Evolutionary conservation across 2,113 vertebrate genomes (phyloP).

Genomic region (Isichthys henryi): DNA sequence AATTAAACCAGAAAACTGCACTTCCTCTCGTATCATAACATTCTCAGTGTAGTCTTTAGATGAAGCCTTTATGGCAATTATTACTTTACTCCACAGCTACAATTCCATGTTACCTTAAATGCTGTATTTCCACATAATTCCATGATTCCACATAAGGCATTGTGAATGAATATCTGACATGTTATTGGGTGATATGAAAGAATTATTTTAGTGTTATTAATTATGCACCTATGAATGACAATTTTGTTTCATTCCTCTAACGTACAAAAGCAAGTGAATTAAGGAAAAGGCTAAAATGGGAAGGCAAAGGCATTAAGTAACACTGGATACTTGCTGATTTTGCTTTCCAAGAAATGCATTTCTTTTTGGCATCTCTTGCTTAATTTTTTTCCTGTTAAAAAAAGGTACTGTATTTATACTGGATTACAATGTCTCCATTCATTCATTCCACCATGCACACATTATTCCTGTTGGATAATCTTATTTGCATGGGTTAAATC

Average conservation of each 20-base stretch:
- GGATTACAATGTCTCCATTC: conserved; percentile 45
- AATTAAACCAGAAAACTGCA: neutral
- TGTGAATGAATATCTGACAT: neutral
- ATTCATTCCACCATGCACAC: neutral
- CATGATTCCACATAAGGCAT: neutral
- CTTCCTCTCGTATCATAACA: neutral
- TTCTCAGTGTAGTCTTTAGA: neutral
- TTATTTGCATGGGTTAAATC: conserved; percentile 23
- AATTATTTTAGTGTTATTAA: neutral
- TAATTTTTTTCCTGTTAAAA: conserved; percentile 83
- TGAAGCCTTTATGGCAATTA: neutral
- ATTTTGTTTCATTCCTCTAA: neutral
- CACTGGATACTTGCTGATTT: conserved; percentile 83
- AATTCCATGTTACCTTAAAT: neutral
- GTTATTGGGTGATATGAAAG: neutral
- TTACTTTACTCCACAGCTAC: neutral
- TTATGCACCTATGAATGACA: neutral
- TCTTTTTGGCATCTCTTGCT: conserved; percentile 87
- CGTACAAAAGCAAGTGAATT: conserved; percentile 50
- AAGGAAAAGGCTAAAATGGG: conserved; percentile 42
- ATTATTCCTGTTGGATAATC: conserved; percentile 11
- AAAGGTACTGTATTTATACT: conserved; percentile 69
- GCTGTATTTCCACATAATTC: neutral
- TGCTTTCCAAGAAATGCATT: conserved; percentile 72
- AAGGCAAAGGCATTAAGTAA: conserved; percentile 42